Percentiles rank a stretch among this genome's conserved stretches.
Evolutionary conservation across 2,888 invertebrate genomes (phyloP).

Genomic region (Lepetodrilus schrolli): DNA sequence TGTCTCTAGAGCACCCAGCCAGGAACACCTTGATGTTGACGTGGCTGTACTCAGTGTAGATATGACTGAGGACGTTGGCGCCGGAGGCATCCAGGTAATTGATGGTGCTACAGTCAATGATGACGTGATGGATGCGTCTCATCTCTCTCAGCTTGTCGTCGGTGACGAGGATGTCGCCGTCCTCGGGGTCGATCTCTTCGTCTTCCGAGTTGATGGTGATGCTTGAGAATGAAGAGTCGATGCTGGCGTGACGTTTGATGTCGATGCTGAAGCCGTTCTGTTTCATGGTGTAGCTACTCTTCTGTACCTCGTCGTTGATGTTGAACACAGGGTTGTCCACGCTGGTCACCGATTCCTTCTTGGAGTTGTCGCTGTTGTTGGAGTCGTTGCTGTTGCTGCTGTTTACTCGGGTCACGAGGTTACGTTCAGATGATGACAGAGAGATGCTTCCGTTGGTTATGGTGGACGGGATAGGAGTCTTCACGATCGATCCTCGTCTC

Average conservation of each 20-base stretch:
- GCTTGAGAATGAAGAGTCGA: slow-evolving; percentile 35
- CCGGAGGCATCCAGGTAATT: slow-evolving; percentile 69
- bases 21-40: slow-evolving; percentile 65
- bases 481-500: slow-evolving; percentile 40
- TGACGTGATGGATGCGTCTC: slow-evolving; percentile 64
- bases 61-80: slow-evolving; percentile 64
- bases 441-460: slow-evolving; percentile 11
- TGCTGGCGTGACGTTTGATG: slow-evolving; percentile 31
- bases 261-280: slow-evolving; percentile 25
- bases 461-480: slow-evolving; percentile 26
- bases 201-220: slow-evolving; percentile 36
- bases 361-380: background rate
- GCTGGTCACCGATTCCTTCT: slow-evolving; percentile 35
- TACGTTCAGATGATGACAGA: background rate
- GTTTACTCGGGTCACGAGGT: background rate
- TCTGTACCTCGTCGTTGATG: slow-evolving; percentile 40
- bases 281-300: slow-evolving; percentile 27
- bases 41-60: slow-evolving; percentile 63
- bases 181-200: slow-evolving; percentile 56
- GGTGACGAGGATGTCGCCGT: slow-evolving; percentile 56
- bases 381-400: slow-evolving; percentile 31
- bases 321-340: slow-evolving; percentile 48
- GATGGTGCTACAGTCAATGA: slow-evolving; percentile 62
- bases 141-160: slow-evolving; percentile 59
- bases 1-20: slow-evolving; percentile 55